phyloP scores from a whole-genome alignment of 2,888 invertebrate species.

The Patella caerulea region DNA sequence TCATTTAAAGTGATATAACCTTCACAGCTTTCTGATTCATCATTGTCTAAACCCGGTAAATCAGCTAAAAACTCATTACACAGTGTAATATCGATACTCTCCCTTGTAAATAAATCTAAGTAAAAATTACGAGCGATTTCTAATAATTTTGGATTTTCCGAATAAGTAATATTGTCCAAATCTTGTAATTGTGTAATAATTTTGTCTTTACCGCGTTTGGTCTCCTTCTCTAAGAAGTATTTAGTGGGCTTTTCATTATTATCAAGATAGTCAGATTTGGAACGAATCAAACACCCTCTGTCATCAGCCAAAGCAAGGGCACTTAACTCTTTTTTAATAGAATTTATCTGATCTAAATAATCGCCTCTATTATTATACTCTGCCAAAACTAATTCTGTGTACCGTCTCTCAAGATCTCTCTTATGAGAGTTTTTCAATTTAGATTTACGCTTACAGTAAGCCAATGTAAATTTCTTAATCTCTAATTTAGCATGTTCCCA shows the following conservation, averaged over 20 bases:
- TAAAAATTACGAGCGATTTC: slow-evolving; percentile 16
- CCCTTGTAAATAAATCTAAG: slow-evolving; percentile 13
- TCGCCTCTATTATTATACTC: slow-evolving; percentile 14
- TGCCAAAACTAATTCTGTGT: slow-evolving; percentile 17
- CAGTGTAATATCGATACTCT: slow-evolving; percentile 17
- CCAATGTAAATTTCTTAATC: not conserved
- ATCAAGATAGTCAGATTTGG: not conserved
- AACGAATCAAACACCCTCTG: not conserved
- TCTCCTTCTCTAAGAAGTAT: slow-evolving; percentile 21
- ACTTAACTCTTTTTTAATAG: not conserved
- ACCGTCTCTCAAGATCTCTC: not conserved
- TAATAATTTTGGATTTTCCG: slow-evolving; percentile 13
- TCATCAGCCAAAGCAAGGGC: not conserved
- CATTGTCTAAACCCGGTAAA: slow-evolving; percentile 13
- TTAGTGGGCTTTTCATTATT: slow-evolving; percentile 4
- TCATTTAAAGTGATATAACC: slow-evolving; percentile 17
- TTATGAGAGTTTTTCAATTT: not conserved
- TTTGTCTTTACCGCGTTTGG: slow-evolving; percentile 13
- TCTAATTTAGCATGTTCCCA: not conserved
- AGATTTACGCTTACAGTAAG: not conserved
- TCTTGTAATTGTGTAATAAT: slow-evolving; percentile 15
- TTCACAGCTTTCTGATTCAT: slow-evolving; percentile 2
- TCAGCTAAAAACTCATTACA: slow-evolving; percentile 16
- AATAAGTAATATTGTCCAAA: not conserved
- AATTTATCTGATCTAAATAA: slow-evolving; percentile 5